Base-by-base conservation (phyloP, 2,888 invertebrate species). In the Mechanitis messenoides region DNA sequence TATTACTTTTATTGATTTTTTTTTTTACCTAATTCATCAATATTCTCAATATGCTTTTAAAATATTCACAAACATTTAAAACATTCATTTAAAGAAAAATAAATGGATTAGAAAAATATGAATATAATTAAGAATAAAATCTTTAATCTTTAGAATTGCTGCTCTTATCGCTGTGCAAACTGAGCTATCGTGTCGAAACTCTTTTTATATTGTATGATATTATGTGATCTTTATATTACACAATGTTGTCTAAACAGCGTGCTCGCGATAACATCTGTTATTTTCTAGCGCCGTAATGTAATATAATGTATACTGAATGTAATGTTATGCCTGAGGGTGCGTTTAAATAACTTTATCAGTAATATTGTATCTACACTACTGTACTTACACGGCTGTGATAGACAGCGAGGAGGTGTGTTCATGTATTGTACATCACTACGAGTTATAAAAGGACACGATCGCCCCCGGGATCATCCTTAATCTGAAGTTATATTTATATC, bases 341-440 rank as follows among this genome's bases (percentile, higher is more conserved):
- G 35, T 54, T 59, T 42, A 54, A 63, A 61, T 56, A 64, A 59
- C 59, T 54, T 59, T 64, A 64, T 59, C 55, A 55, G 63, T 59
- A 57, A 64, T 58, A 62, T 56, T 61, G 66, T 60, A 61, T 62
- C 57, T 62, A 58, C 60, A 66, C 67, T 65, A 65, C 66, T 62
- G 73, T 72, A 68, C 57, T 65, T 68, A 68, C 70, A 65, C 63
- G 65, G 66, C 38, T 64, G 59, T 58, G 56, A 60, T 58, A 66
- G 66, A 68, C 68, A 68, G 71, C 72, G 73, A 74, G 74, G 71
- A 73, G 74, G 72, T 55, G 57, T 60, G 50, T 50, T 33, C 56
- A 53, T 45, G 63, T 63, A 59, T 46, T 47, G 46, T 60, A 57
- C 38, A 62, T 57, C 42, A 60, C 60, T 63, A 63, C 54, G 55